phyloP scores from a whole-genome alignment of 2,888 invertebrate genomes.

The Mythimna lalbum region DNA sequence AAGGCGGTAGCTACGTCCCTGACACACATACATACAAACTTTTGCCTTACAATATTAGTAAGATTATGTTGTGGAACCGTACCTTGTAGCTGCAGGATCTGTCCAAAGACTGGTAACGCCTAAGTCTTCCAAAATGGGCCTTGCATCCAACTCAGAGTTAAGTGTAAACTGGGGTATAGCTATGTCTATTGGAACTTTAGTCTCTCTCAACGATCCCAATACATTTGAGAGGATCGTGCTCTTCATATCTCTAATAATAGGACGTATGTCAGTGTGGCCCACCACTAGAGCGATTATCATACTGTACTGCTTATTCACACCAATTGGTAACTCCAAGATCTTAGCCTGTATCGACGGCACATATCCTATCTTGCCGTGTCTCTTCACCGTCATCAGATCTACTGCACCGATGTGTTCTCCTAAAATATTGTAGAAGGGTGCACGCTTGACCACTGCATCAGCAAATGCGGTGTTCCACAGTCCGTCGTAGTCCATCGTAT shows the following conservation, averaged over 20 bases:
- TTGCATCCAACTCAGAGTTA: constrained; percentile 56
- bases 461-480: constrained; percentile 58
- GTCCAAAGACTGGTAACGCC: constrained; percentile 55
- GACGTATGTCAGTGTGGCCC: constrained; percentile 7
- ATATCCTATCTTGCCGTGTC: constrained; percentile 47
- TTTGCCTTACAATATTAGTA: too few species aligned
- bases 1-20: too few species aligned
- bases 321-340: constrained; percentile 63
- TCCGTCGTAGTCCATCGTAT: constrained; percentile 59
- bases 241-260: not conserved
- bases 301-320: constrained; percentile 49
- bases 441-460: constrained; percentile 43
- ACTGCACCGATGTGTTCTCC: constrained; percentile 54
- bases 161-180: constrained; percentile 56
- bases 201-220: constrained; percentile 26
- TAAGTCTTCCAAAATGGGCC: constrained; percentile 53
- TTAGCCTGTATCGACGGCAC: constrained; percentile 34
- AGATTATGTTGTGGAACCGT: not conserved
- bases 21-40: too few species aligned
- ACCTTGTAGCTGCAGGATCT: constrained; percentile 61
- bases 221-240: constrained; percentile 14
- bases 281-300: constrained; percentile 54
- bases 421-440: constrained; percentile 46
- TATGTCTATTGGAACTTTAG: constrained; percentile 50
- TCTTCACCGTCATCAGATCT: constrained; percentile 55